Conservation (phyloP, 2,797 vertebrate species). For the Gouania willdenowi region DNA sequence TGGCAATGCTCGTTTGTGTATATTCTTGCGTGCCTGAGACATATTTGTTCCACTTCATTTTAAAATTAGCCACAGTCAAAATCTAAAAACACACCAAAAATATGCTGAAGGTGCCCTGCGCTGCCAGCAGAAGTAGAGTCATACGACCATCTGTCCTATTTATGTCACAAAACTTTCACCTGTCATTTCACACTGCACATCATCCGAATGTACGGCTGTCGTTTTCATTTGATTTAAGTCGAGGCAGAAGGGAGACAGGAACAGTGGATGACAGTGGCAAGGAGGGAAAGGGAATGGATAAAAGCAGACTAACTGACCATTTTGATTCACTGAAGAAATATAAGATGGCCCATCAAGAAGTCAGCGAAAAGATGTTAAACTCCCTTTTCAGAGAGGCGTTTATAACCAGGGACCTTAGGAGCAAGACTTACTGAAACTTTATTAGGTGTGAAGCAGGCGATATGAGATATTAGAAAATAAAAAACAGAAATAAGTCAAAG, state of each 20-base stretch:
- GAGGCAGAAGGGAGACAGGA: constrained; percentile 10
- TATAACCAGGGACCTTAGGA: no score
- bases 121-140: constrained; percentile 19
- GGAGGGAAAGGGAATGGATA: constrained; percentile 1
- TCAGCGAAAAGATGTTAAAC: no score
- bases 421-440: no score
- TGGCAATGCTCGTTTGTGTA: constrained; percentile 1
- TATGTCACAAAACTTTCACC: constrained; percentile 35
- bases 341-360: no score
- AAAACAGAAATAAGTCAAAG: no score
- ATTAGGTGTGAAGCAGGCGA: no score
- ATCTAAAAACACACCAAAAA: not conserved
- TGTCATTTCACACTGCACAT: constrained; percentile 33
- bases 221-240: constrained; percentile 19
- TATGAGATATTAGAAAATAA: no score
- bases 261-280: no score
- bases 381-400: no score
- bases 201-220: constrained; percentile 40
- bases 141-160: constrained; percentile 28
- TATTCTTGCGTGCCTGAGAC: not conserved
- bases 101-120: constrained; percentile 9
- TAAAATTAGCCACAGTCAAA: no score
- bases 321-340: no score
- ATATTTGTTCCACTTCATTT: no score
- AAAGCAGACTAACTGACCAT: constrained; percentile 4